A percentile compares a stretch with the other conserved stretches of the same genome.
Evolutionary conservation across 2,797 vertebrate species (phyloP).

Genomic region (Diglossa cyanea): DNA sequence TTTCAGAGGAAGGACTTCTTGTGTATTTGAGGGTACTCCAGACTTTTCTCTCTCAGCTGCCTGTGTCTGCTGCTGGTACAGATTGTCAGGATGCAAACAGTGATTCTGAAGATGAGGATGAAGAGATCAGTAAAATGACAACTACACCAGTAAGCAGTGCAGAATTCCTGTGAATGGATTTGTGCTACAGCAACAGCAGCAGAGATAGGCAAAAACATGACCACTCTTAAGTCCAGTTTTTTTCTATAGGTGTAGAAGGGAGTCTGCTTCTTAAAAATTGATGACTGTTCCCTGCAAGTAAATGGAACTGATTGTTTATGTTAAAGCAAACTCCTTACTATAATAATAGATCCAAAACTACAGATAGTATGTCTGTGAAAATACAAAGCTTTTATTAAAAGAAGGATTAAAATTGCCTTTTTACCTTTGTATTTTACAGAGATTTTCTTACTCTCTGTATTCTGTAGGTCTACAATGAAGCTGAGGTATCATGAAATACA

Average conservation of each 20-base stretch:
- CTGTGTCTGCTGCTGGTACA: constrained; percentile 80
- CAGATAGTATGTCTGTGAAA: background rate
- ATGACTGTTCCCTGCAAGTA: background rate
- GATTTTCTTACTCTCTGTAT: background rate
- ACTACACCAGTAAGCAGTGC: constrained; percentile 76
- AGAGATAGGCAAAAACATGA: background rate
- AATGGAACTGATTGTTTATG: background rate
- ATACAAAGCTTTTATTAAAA: background rate
- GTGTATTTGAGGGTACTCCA: constrained; percentile 90
- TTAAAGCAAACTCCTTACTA: background rate
- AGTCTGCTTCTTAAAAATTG: background rate
- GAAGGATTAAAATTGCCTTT: background rate
- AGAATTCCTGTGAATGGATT: background rate
- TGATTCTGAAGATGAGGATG: constrained; percentile 93
- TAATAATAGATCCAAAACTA: background rate
- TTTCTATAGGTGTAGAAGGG: background rate
- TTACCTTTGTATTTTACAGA: background rate
- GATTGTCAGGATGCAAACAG: constrained; percentile 83
- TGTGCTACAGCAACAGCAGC: background rate
- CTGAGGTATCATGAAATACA: background rate
- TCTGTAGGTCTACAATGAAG: background rate
- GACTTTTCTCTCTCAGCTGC: constrained; percentile 87
- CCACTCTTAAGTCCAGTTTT: background rate
- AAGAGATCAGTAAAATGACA: constrained; percentile 77
- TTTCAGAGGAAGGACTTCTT: constrained; percentile 92